These are phyloP conservation scores for Pocillopora damicornis DNA, from an alignment of 64 coral and sea anemone genomes.

Conservation along the genomic window DNA sequence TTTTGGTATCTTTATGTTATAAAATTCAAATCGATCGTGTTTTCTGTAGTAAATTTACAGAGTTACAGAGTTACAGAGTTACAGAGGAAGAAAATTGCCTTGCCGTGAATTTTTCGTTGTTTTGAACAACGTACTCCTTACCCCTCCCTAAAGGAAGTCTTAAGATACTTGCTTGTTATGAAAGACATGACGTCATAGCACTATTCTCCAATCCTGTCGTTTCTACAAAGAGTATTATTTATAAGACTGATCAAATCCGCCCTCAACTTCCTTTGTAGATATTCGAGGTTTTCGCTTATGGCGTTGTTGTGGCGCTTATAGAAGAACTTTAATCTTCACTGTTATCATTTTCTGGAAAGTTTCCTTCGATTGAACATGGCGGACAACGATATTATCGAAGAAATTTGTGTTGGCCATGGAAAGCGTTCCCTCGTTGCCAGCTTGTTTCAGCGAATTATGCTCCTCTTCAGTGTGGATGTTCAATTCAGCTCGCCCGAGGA, in stretches of 20 bases:
- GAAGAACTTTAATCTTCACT: background rate
- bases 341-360: background rate
- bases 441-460: constrained; percentile 25
- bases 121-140: background rate
- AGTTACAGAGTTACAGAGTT: too few species aligned
- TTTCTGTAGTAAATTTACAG: background rate
- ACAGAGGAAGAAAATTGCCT: background rate
- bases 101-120: background rate
- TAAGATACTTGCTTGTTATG: background rate
- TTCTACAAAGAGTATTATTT: background rate
- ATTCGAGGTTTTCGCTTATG: constrained; percentile 4
- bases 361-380: constrained; percentile 23
- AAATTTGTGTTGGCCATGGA: constrained; percentile 43
- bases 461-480: constrained; percentile 46
- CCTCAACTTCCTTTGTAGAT: constrained; percentile 22
- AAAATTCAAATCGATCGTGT: background rate
- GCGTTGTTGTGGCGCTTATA: background rate
- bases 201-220: background rate
- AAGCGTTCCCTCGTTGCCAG: constrained; percentile 38
- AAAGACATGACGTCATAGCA: constrained; percentile 6
- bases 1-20: background rate
- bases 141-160: constrained; percentile 32
- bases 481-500: constrained; percentile 39
- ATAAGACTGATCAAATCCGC: constrained; percentile 9
- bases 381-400: constrained; percentile 35